These are phyloP conservation scores for Chrysomallon squamiferum DNA, from an alignment of 1,140 invertebrate genomes.

Conservation along the genomic window DNA sequence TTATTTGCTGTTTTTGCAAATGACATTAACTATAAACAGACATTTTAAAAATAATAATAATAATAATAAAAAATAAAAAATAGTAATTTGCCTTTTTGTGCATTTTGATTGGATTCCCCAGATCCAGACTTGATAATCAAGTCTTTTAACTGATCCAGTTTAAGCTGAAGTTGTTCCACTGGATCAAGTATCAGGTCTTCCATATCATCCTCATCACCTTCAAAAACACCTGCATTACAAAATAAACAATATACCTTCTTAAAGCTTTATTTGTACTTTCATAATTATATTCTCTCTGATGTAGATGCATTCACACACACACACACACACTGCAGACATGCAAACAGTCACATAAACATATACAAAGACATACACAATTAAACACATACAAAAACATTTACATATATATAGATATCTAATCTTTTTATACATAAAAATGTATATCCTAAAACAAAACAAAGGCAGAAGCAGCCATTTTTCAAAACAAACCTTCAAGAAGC, in stretches of 20 bases:
- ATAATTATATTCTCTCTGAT: no score
- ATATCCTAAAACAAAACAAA: no score
- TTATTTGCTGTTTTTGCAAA: no score
- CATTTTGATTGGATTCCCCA: not conserved
- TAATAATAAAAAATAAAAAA: no score
- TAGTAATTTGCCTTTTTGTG: not conserved
- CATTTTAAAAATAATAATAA: no score
- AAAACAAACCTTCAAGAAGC: slow-evolving; percentile 25
- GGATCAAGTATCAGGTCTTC: slow-evolving; percentile 15
- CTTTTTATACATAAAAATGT: no score
- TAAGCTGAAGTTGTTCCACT: slow-evolving; percentile 12
- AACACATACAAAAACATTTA: no score
- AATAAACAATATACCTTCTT: no score
- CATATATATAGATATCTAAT: no score
- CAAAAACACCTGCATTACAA: slow-evolving; percentile 21
- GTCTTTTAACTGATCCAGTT: slow-evolving; percentile 10
- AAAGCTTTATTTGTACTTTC: no score
- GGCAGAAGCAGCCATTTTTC: no score
- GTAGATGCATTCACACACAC: not conserved
- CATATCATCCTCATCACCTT: slow-evolving; percentile 15
- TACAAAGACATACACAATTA: not conserved
- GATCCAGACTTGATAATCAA: not conserved
- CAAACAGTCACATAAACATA: not conserved
- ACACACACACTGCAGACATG: not conserved
- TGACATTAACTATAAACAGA: no score